Evolutionary conservation across 2,113 vertebrate genomes (phyloP).

Genomic region (Tursiops truncatus): DNA sequence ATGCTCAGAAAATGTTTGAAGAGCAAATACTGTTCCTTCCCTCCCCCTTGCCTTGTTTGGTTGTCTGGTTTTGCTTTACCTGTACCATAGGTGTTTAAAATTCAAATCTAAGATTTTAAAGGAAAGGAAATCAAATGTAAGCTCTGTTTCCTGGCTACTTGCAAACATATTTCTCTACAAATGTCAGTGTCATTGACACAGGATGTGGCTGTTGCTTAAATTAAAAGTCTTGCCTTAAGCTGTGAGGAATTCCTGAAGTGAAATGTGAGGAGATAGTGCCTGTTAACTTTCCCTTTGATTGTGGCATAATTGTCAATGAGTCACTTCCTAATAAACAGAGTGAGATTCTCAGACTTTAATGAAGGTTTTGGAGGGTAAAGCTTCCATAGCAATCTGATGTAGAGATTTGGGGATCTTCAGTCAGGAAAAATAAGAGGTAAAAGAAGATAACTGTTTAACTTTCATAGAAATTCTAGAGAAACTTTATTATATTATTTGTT

Average conservation of each 20-base stretch:
- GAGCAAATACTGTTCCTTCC: neutral
- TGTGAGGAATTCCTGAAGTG: constrained; percentile 10
- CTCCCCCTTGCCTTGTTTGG: neutral
- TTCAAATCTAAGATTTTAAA: neutral
- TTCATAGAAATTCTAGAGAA: neutral
- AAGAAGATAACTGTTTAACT: neutral
- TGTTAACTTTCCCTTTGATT: neutral
- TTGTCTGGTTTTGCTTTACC: neutral
- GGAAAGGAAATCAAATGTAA: neutral
- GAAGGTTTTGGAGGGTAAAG: neutral
- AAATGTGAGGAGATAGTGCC: neutral
- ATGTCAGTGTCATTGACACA: neutral
- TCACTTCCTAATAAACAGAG: neutral
- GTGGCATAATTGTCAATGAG: neutral
- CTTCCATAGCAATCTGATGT: neutral
- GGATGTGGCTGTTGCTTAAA: neutral
- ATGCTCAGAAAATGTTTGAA: neutral
- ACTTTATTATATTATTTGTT: neutral
- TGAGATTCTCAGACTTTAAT: neutral
- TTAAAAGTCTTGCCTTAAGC: neutral
- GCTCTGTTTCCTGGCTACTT: neutral
- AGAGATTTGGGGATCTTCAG: neutral
- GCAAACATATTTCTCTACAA: neutral
- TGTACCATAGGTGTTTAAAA: neutral
- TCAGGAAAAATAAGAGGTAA: neutral